Percentiles rank a stretch among this genome's conserved stretches.
These are phyloP conservation scores for Phrynocephalus forsythii DNA, from an alignment of 2,797 vertebrate species.

Conservation along the genomic window DNA sequence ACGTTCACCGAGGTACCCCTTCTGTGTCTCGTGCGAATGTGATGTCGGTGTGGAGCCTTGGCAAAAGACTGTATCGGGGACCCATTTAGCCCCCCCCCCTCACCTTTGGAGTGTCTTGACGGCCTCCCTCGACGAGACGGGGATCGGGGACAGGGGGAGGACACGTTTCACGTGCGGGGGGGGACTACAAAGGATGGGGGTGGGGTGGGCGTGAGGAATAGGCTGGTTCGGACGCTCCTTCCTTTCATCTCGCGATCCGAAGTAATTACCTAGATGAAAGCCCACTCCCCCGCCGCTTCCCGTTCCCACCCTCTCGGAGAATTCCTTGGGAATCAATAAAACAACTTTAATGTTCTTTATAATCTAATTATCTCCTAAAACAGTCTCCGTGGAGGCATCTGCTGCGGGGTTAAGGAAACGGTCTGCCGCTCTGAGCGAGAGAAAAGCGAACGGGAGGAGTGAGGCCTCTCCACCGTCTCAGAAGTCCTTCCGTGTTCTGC, in stretches of 20 bases:
- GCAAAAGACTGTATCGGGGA: not conserved
- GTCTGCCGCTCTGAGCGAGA: not conserved
- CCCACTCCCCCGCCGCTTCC: not conserved
- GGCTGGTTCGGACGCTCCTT: conserved; percentile 45
- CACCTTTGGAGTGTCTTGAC: not conserved
- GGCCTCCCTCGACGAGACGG: not conserved
- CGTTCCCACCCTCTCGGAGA: conserved; percentile 23
- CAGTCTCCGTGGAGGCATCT: conserved; percentile 16
- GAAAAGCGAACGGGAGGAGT: no score
- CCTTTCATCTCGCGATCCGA: conserved; percentile 62
- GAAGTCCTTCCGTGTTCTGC: no score
- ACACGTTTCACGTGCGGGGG: no score
- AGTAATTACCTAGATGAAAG: conserved; percentile 48
- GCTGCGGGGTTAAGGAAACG: not conserved
- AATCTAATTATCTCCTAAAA: conserved; percentile 31
- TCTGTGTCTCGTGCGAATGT: not conserved
- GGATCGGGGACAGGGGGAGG: not conserved
- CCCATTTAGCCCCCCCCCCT: not conserved
- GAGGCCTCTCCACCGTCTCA: not conserved
- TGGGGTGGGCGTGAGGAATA: not conserved
- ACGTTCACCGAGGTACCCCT: not conserved
- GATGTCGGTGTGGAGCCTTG: not conserved
- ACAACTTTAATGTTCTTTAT: conserved; percentile 39
- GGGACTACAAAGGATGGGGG: not conserved
- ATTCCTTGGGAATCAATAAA: conserved; percentile 57